phyloP scores from a whole-genome alignment of 1,140 invertebrate species.

The Anastrepha obliqua region DNA sequence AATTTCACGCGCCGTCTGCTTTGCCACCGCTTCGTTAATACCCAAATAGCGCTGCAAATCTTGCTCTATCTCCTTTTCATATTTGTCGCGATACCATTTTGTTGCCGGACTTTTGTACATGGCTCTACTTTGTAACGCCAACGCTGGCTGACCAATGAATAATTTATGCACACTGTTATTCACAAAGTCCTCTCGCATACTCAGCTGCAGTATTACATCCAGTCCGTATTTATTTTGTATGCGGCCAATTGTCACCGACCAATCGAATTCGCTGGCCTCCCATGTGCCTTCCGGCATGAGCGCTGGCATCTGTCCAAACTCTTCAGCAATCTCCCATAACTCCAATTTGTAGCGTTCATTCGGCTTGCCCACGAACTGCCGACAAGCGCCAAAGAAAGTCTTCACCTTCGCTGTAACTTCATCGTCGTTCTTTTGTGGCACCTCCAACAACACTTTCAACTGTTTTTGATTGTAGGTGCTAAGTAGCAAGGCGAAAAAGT shows the following conservation, averaged over 20 bases:
- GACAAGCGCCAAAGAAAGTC: constrained; percentile 66
- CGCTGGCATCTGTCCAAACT: constrained; percentile 66
- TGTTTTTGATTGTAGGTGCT: constrained; percentile 65
- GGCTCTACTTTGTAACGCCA: constrained; percentile 36
- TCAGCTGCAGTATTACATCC: constrained; percentile 63
- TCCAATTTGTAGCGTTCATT: constrained; percentile 57
- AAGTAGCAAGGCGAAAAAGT: constrained; percentile 62
- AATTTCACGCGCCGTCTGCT: constrained; percentile 59
- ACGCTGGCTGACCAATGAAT: constrained; percentile 66
- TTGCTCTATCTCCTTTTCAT: constrained; percentile 52
- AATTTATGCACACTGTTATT: constrained; percentile 55
- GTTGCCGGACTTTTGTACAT: constrained; percentile 54
- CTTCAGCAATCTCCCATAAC: constrained; percentile 61
- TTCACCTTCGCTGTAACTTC: constrained; percentile 62
- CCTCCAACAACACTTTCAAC: constrained; percentile 62
- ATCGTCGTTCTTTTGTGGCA: constrained; percentile 55
- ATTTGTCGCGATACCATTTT: constrained; percentile 53
- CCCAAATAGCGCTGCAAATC: constrained; percentile 59
- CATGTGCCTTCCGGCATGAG: constrained; percentile 59
- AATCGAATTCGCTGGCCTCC: constrained; percentile 63
- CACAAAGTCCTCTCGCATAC: constrained; percentile 57
- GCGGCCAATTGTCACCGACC: constrained; percentile 62
- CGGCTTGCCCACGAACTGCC: constrained; percentile 58
- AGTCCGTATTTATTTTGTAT: constrained; percentile 66
- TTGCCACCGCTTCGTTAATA: constrained; percentile 57